A percentile compares a stretch with the other conserved stretches of the same genome.
phyloP scores from a whole-genome alignment of 2,797 vertebrate species.

The Cirrhinus mrigala region DNA sequence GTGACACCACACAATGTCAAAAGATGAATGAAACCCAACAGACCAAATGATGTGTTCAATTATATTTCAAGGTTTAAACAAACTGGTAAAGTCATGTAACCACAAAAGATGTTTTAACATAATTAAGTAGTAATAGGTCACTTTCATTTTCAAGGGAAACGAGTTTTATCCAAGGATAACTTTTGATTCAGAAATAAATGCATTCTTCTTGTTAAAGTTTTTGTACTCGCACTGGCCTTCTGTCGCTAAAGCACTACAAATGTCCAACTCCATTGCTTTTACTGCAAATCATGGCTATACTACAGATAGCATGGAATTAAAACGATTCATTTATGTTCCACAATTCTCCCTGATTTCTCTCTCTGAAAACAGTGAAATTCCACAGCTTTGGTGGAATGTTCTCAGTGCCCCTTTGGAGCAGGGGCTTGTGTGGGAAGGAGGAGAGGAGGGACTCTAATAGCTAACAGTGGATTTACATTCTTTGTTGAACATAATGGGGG shows the following conservation, averaged over 20 bases:
- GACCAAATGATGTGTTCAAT: not conserved
- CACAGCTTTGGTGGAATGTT: conserved; percentile 61
- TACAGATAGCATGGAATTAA: conserved; percentile 40
- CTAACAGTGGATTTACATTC: conserved; percentile 63
- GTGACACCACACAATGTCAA: conserved; percentile 5
- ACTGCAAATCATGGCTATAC: conserved; percentile 27
- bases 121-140: not conserved
- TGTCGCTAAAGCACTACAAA: not conserved
- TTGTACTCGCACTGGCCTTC: not conserved
- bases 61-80: not conserved
- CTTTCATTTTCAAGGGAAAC: not conserved
- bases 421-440: conserved; percentile 39
- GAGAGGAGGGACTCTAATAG: conserved; percentile 52
- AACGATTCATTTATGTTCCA: conserved; percentile 25
- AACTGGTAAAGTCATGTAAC: not conserved
- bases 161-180: not conserved
- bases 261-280: conserved; percentile 20
- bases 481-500: conserved; percentile 63
- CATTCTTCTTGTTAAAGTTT: not conserved
- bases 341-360: conserved; percentile 44
- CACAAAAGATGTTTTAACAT: not conserved
- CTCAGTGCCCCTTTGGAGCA: conserved; percentile 55
- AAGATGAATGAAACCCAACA: not conserved
- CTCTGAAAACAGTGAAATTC: conserved; percentile 55
- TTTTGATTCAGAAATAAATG: not conserved